Percentiles rank a stretch among this genome's conserved stretches.
phyloP scores from a whole-genome alignment of 2,888 invertebrate genomes.

The Bugula neritina region DNA sequence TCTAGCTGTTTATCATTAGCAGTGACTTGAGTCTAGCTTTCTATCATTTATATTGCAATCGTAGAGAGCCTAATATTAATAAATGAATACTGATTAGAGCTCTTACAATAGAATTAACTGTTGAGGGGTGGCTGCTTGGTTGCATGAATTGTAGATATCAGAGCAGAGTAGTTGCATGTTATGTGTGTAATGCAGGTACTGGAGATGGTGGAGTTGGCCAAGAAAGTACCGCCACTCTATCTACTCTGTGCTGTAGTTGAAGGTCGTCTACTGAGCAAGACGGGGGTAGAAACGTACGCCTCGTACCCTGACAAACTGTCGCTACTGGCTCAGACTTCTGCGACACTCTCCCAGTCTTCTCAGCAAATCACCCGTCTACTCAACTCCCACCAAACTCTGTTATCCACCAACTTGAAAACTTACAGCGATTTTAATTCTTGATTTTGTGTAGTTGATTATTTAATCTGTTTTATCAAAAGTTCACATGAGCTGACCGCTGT shows the following conservation, averaged over 20 bases:
- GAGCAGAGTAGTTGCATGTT: too few relatives aligned
- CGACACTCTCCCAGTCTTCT: not conserved
- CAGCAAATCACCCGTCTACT: not conserved
- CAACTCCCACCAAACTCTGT: not conserved
- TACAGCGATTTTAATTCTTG: slow-evolving; percentile 2
- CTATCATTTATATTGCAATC: too few relatives aligned
- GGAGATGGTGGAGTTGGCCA: slow-evolving; percentile 1
- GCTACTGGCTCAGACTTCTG: not conserved
- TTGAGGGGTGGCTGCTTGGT: too few relatives aligned
- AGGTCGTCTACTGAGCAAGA: slow-evolving; percentile 11
- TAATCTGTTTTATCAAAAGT: too few relatives aligned
- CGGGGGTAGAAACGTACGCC: slow-evolving; percentile 15
- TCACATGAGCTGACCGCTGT: too few relatives aligned
- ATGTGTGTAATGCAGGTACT: not conserved
- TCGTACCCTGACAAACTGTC: slow-evolving; percentile 9
- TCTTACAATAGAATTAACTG: too few relatives aligned
- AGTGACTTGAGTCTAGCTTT: too few relatives aligned
- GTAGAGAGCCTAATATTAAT: too few relatives aligned
- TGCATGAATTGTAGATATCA: too few relatives aligned
- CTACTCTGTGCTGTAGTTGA: slow-evolving; percentile 18
- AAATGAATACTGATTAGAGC: too few relatives aligned
- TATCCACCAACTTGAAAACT: not conserved
- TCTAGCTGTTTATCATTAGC: too few relatives aligned
- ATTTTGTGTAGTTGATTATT: too few relatives aligned
- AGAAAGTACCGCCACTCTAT: not conserved